A percentile compares a stretch with the other conserved stretches of the same genome.
Evolutionary conservation across 2,888 invertebrate species (phyloP).

Genomic region (Temnothorax rugatulus): DNA sequence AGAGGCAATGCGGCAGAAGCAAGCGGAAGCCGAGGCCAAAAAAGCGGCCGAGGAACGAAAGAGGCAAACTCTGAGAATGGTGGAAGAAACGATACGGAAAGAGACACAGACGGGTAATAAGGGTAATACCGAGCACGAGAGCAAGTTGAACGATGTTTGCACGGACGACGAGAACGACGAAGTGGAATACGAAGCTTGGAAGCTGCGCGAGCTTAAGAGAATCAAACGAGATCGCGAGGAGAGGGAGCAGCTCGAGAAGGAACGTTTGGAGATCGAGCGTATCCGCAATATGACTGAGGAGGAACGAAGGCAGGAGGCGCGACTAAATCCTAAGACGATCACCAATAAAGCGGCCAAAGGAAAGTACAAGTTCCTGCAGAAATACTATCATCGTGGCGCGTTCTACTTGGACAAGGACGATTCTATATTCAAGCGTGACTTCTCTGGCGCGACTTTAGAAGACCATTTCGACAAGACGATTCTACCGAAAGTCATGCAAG

Average conservation of each 20-base stretch:
- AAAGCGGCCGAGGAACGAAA: conserved; percentile 96
- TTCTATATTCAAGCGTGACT: conserved; percentile 96
- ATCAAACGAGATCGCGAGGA: conserved; percentile 99
- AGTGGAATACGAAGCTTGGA: conserved; percentile 99
- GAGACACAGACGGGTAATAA: conserved; percentile 89
- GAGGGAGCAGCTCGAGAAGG: conserved; percentile 96
- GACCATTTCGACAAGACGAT: conserved; percentile 99
- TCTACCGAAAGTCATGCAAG: conserved; percentile 99
- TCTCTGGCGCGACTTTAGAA: conserved; percentile 98
- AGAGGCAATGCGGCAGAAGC: conserved; percentile 94
- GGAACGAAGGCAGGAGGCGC: conserved; percentile 95
- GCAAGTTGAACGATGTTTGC: conserved; percentile 94
- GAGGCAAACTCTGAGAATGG: conserved; percentile 95
- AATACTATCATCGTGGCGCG: conserved; percentile 99
- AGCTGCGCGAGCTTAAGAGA: conserved; percentile 97
- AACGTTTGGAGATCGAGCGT: conserved; percentile 95
- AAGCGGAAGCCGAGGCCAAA: conserved; percentile 93
- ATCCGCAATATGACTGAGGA: conserved; percentile 98
- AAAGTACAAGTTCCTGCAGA: conserved; percentile 99
- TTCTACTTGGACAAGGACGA: conserved; percentile 99
- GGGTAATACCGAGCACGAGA: conserved; percentile 90
- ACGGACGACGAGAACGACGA: conserved; percentile 99
- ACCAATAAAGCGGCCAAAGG: conserved; percentile 98
- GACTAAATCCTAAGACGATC: conserved; percentile 96
- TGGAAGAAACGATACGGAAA: conserved; percentile 95